A percentile compares a stretch with the other conserved stretches of the same genome.
phyloP scores from a whole-genome alignment of 2,888 invertebrate species.

The Onchidella celtica region DNA sequence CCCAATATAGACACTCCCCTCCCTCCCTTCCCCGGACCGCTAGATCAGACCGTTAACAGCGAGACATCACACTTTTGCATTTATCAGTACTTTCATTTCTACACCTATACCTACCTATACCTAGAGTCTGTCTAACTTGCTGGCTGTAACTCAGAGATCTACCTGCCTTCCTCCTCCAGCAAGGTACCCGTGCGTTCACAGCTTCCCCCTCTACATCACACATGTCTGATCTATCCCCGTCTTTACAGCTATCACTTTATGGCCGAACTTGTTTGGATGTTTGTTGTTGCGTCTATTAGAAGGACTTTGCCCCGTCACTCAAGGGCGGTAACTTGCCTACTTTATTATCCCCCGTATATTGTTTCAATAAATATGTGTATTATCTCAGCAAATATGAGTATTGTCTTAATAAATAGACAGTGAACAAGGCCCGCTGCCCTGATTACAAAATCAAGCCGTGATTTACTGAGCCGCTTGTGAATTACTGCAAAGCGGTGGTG shows the following conservation, averaged over 20 bases:
- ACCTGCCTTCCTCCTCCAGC: too few relatives aligned
- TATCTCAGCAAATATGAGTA: slow-evolving; percentile 32
- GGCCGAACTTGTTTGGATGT: slow-evolving; percentile 24
- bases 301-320: slow-evolving; percentile 29
- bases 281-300: slow-evolving; percentile 26
- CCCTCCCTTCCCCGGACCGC: neutral
- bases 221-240: neutral
- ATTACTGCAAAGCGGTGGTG: too few relatives aligned
- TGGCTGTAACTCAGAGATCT: too few relatives aligned
- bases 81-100: too few relatives aligned
- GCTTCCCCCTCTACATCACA: neutral
- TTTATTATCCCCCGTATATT: slow-evolving; percentile 26
- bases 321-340: slow-evolving; percentile 28
- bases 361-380: slow-evolving; percentile 37
- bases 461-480: neutral
- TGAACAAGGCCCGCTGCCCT: neutral
- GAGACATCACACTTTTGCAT: too few relatives aligned
- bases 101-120: too few relatives aligned
- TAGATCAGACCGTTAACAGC: too few relatives aligned
- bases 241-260: slow-evolving; percentile 2
- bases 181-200: neutral
- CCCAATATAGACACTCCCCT: too few relatives aligned
- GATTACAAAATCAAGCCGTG: slow-evolving; percentile 22
- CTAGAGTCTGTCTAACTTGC: too few relatives aligned
- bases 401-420: slow-evolving; percentile 36